Evolutionary conservation across 2,797 vertebrate genomes (phyloP), one percentile per base, ranked within the genome.

Genomic region (Tapera naevia): DNA sequence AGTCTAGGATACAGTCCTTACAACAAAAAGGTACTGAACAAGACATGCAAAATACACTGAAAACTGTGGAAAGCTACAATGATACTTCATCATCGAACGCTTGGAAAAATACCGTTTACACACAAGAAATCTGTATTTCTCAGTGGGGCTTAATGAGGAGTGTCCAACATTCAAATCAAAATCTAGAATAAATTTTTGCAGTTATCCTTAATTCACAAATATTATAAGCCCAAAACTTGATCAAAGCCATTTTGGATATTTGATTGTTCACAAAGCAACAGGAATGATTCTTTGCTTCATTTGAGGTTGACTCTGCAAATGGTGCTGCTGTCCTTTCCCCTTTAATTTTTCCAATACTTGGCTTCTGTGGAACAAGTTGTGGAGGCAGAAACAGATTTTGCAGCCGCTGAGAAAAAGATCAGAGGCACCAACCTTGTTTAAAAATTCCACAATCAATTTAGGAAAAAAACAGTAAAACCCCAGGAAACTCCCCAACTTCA

Each of bases 381-480:
- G 92, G 95, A 95, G 95, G 94, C 93, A 98, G 97, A 96, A 98
- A 97, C 96, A 92, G 97, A 97, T 97, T 97, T 97, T 93, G 93
- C 96, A 96, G 95, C 96, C 97, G 90, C 96, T 86, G 78, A 97
- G 94, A 95, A 98, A 96, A 98, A 98, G 98, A 98, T 98, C 98
- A 98, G 98, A 98, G 96, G 94, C 96, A 95, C 79, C 86, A 97
- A 96, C 95, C 96, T 97, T 97, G 95, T 97, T 97, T 98, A 97
- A 98, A 98, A 97, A 98, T 98, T 98, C 97, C 93, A 97, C 96
- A 98, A 98, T 98, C 98, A 96, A 98, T 98, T 97, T 97, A 94
- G 83, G 56, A 78, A 96, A 97, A 97, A 96, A 97, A 73, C 88
- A 93, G 83, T 96, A 96, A 98, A 97, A 95, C 96, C 97, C 96